A percentile compares a stretch with the other conserved stretches of the same genome.
These are phyloP conservation scores for Prinia subflava DNA, from an alignment of 2,113 vertebrate species.

Conservation along the genomic window DNA sequence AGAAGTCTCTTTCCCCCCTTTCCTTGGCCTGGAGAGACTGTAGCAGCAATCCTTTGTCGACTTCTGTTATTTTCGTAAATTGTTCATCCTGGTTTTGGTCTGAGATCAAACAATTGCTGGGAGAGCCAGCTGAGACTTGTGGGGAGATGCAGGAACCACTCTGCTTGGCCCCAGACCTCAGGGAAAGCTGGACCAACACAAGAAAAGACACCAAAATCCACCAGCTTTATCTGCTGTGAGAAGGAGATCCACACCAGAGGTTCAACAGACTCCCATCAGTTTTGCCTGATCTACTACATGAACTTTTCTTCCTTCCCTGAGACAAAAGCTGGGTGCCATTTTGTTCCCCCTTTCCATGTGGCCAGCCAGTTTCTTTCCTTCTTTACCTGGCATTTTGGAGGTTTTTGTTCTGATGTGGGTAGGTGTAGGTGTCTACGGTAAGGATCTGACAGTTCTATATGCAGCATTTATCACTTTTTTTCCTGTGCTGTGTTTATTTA, in stretches of 20 bases:
- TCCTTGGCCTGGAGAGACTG: background rate
- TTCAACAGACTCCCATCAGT: background rate
- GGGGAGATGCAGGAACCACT: accelerated
- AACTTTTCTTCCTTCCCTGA: background rate
- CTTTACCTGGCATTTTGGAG: background rate
- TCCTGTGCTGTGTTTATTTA: background rate
- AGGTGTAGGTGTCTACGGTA: background rate
- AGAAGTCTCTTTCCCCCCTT: background rate
- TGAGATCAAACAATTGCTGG: accelerated
- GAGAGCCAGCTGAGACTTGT: no score
- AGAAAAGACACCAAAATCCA: background rate
- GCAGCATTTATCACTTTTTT: background rate
- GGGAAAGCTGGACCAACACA: background rate
- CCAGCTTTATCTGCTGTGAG: background rate
- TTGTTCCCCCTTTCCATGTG: background rate
- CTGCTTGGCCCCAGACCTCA: background rate
- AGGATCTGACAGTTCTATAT: background rate
- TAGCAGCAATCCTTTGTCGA: background rate
- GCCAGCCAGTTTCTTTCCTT: background rate
- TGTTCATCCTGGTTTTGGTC: background rate
- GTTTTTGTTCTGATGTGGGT: background rate
- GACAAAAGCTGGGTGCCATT: background rate
- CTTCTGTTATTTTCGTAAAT: background rate
- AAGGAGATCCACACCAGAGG: background rate
- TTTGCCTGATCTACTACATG: background rate